These are phyloP conservation scores for Limnephilus lunatus DNA, from an alignment of 2,888 invertebrate genomes.

Conservation along the genomic window DNA sequence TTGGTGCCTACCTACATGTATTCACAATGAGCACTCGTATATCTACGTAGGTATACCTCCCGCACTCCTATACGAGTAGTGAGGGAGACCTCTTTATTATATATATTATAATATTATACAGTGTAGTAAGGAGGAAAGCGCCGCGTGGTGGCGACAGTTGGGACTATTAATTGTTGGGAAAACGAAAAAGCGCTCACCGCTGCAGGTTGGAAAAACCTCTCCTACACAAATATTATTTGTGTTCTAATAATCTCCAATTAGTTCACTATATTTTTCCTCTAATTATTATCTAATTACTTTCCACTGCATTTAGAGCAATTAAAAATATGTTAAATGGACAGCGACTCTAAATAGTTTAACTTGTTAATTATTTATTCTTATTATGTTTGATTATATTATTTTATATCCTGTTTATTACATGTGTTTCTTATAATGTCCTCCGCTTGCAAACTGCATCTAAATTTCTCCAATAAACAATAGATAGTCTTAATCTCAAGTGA, in stretches of 20 bases:
- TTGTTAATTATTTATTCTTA: too few relatives aligned
- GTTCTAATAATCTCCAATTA: background rate
- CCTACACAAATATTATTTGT: background rate
- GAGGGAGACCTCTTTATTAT: slow-evolving; percentile 57
- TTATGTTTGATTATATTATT: background rate
- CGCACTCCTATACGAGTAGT: slow-evolving; percentile 15
- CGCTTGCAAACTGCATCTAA: too few relatives aligned
- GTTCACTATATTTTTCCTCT: background rate
- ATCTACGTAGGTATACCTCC: background rate
- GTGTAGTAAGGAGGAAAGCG: slow-evolving; percentile 55
- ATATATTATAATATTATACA: slow-evolving; percentile 20
- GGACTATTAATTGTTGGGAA: slow-evolving; percentile 63
- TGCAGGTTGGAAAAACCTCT: background rate
- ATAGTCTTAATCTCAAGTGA: too few relatives aligned
- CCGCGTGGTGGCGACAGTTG: slow-evolving; percentile 64
- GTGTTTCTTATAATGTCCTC: too few relatives aligned
- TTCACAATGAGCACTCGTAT: background rate
- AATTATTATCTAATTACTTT: background rate
- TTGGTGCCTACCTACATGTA: background rate
- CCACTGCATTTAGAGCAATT: background rate
- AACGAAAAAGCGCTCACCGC: slow-evolving; percentile 42
- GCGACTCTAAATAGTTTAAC: background rate
- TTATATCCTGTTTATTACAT: background rate
- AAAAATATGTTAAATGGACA: background rate
- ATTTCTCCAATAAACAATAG: too few relatives aligned